Percentiles rank a stretch among this genome's conserved stretches.
phyloP scores from a whole-genome alignment of 2,888 invertebrate genomes.

The Lacanobia oleracea region DNA sequence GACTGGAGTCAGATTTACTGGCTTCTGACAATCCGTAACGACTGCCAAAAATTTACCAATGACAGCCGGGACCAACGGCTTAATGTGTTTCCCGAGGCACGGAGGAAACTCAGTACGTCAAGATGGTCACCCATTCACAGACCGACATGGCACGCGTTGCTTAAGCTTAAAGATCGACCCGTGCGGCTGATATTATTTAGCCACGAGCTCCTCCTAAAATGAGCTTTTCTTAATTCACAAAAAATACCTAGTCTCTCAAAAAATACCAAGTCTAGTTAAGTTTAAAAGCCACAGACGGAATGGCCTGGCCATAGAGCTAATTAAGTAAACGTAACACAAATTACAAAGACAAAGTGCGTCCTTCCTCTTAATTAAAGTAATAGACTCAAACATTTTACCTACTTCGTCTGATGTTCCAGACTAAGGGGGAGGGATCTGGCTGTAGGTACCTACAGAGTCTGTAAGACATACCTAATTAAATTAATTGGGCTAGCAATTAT shows the following conservation, averaged over 20 bases:
- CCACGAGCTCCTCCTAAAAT: too few species aligned
- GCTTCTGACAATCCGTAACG: too few species aligned
- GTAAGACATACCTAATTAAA: neutral
- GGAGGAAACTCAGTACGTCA: too few species aligned
- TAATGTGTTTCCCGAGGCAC: too few species aligned
- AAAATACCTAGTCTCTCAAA: neutral
- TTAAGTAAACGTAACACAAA: constrained; percentile 33
- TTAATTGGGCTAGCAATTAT: neutral
- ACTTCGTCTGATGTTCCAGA: constrained; percentile 19
- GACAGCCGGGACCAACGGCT: too few species aligned
- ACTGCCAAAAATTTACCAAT: too few species aligned
- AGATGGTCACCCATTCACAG: too few species aligned
- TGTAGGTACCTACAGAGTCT: neutral
- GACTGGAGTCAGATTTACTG: too few species aligned
- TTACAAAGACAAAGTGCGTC: constrained; percentile 23
- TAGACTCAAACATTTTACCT: constrained; percentile 14
- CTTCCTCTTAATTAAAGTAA: constrained; percentile 41
- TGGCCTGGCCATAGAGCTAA: constrained; percentile 15
- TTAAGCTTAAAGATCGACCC: too few species aligned
- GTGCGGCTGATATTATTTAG: too few species aligned
- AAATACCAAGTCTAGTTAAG: neutral
- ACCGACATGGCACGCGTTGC: too few species aligned
- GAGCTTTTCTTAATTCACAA: neutral
- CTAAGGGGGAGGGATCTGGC: neutral
- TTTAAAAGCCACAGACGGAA: neutral